Evolutionary conservation across 2,888 invertebrate species (phyloP), one percentile per base, ranked within the genome.

Genomic region (Napeogenes sylphis): DNA sequence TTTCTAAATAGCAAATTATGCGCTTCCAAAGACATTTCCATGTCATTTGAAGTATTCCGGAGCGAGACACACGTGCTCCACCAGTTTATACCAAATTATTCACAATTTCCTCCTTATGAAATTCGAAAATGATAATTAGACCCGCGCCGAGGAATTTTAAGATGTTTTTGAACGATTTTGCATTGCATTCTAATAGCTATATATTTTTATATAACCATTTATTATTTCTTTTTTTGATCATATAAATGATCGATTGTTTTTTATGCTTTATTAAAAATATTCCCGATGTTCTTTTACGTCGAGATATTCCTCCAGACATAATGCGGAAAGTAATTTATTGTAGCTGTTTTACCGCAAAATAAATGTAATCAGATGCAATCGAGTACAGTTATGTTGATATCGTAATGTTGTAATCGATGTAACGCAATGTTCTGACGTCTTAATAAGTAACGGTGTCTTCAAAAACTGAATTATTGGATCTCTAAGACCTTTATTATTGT

Each of bases 1-100:
- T 80, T 78, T 83, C 77, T 74, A 73, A 80, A 78, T 76, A 69
- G 70, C 59, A 78, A 79, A 77, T 79, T 79, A 77, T 79, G 70
- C 76, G 71, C 75, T 75, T 76, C 62, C 66, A 71, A 66, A 65
- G 61, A 63, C 54, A 76, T 81, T 79, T 73, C 68, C 74, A 79
- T 79, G 65, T 66, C 64, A 79, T 79, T 77, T 70, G 71, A 67
- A 71, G 67, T 71, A 71, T 73, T 66, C 66, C 63, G 66, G 69
- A 67, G 57, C 59, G 53, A 30, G 55, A 59, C 54, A 70, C 75
- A 79, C 76, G 78, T 77, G 75, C 68, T 65, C 58, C 45, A 8
- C 6, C 45, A 67, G 68, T 74, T 81, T 81, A 81, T 81, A 75
- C 77, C 57, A 62, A 59, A 71, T 77, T 80, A 79, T 79, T 73